phyloP scores from a whole-genome alignment of 2,113 vertebrate genomes.

The Brienomyrus longianalis region DNA sequence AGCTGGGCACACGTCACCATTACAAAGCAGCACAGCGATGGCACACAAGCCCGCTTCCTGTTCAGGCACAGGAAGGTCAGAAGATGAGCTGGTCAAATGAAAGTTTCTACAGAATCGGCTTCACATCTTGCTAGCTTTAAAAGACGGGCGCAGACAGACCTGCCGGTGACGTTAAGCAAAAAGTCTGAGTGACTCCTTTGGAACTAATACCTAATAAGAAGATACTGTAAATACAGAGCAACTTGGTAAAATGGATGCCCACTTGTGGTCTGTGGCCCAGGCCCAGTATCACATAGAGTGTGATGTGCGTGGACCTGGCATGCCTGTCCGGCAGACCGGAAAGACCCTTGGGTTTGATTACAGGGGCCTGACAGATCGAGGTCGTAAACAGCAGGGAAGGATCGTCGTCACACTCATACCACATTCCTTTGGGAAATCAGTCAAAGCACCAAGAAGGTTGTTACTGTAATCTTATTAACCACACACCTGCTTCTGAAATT shows the following conservation, averaged over 20 bases:
- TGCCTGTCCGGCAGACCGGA: not conserved
- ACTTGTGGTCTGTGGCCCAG: not conserved
- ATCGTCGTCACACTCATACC: not conserved
- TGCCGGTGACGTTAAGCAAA: not conserved
- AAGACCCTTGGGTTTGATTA: not conserved
- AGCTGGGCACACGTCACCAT: not conserved
- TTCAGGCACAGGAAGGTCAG: not conserved
- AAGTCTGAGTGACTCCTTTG: not conserved
- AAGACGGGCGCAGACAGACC: not conserved
- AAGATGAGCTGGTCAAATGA: not conserved
- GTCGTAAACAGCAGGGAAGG: not conserved
- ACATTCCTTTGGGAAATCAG: not conserved
- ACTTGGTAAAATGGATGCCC: not conserved
- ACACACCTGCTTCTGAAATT: not conserved
- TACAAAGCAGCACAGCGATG: not conserved
- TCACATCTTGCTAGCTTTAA: not conserved
- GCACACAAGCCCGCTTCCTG: not conserved
- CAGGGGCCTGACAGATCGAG: slow-evolving; percentile 10
- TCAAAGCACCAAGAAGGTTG: not conserved
- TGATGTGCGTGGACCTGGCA: not conserved
- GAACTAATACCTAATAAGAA: not conserved
- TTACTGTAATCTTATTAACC: not conserved
- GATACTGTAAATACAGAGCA: not conserved
- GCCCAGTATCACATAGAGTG: not conserved
- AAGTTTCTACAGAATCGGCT: not conserved